Conservation (phyloP, 1,140 invertebrate genomes). For the Drosophila sproati region DNA sequence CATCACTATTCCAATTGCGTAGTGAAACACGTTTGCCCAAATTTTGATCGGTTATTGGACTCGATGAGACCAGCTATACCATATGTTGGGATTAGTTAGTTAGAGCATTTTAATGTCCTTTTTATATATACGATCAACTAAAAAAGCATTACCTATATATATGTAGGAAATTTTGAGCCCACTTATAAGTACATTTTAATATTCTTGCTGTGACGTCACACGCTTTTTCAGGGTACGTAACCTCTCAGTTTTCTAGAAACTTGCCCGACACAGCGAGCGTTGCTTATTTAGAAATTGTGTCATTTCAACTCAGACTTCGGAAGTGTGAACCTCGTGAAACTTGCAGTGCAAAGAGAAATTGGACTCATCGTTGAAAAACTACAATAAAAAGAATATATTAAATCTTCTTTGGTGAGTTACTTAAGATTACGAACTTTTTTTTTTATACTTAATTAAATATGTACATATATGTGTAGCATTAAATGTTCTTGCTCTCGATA, state of each 20-base stretch:
- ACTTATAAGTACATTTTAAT: background rate
- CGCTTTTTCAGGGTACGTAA: background rate
- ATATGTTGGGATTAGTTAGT: too few relatives aligned
- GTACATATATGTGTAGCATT: too few relatives aligned
- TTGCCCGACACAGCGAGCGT: background rate
- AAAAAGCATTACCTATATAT: background rate
- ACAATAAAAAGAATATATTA: background rate
- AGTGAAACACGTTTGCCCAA: too few relatives aligned
- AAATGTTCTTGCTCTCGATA: too few relatives aligned
- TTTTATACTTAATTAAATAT: too few relatives aligned
- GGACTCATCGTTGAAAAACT: background rate
- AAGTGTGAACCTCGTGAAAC: slow-evolving; percentile 28
- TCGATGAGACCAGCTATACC: too few relatives aligned
- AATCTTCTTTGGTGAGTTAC: background rate
- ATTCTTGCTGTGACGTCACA: background rate
- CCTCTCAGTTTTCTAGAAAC: background rate
- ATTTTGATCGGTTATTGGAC: too few relatives aligned
- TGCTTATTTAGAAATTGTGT: background rate
- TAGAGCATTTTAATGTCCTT: too few relatives aligned
- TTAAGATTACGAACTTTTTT: too few relatives aligned
- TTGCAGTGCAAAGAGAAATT: background rate
- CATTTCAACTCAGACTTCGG: slow-evolving; percentile 39
- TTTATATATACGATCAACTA: background rate
- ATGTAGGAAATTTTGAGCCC: background rate
- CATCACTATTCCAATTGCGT: too few relatives aligned